phyloP scores from a whole-genome alignment of 2,888 invertebrate species.

The Neria commutata region DNA sequence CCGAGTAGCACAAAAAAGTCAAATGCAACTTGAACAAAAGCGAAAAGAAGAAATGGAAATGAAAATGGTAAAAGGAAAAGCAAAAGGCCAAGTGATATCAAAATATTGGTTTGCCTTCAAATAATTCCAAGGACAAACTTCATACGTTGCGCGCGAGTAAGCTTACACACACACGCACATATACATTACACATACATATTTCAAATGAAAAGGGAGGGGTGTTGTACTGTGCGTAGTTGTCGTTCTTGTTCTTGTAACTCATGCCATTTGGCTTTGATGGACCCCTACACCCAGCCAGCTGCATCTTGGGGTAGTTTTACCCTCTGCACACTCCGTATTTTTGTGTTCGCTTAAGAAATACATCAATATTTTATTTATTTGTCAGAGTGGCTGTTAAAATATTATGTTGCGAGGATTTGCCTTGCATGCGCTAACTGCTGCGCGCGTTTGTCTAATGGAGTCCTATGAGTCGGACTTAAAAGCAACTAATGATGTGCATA shows the following conservation, averaged over 20 bases:
- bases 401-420: constrained; percentile 38
- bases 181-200: too few species aligned
- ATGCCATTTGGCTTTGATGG: constrained; percentile 17
- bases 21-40: too few species aligned
- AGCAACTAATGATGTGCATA: neutral
- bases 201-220: neutral
- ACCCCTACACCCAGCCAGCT: neutral
- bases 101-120: constrained; percentile 12
- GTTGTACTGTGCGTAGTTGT: neutral
- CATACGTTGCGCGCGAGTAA: too few species aligned
- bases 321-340: too few species aligned
- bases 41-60: too few species aligned
- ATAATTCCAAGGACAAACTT: constrained; percentile 18
- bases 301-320: neutral
- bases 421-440: neutral
- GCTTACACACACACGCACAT: neutral
- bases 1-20: neutral
- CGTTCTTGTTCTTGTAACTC: neutral
- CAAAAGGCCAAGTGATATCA: neutral
- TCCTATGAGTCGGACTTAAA: neutral
- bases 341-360: too few species aligned
- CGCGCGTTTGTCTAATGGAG: neutral
- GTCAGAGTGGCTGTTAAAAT: constrained; percentile 44
- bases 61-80: constrained; percentile 19
- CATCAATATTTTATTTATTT: constrained; percentile 39